Conservation (phyloP, 1,140 invertebrate genomes). For the Helicoverpa zea region DNA sequence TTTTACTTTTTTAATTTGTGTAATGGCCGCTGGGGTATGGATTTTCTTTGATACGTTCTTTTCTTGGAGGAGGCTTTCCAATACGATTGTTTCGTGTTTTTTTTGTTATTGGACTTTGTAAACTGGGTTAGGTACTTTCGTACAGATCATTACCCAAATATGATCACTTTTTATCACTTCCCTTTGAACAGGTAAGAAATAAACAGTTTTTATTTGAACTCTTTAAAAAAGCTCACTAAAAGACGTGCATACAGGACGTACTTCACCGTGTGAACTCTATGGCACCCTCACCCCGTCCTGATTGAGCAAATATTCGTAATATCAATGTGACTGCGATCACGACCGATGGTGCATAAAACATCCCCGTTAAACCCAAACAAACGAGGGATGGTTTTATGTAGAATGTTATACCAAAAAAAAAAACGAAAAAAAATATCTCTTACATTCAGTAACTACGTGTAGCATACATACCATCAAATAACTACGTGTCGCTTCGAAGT, state of each 20-base stretch:
- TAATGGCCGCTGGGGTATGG: slow-evolving; percentile 70
- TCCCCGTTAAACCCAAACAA: slow-evolving; percentile 66
- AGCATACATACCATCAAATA: no score
- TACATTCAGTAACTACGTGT: no score
- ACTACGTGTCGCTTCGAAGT: no score
- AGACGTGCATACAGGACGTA: slow-evolving; percentile 5
- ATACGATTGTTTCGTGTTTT: neutral
- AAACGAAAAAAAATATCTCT: no score
- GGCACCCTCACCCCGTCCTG: slow-evolving; percentile 53
- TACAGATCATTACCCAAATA: no score
- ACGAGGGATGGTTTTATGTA: slow-evolving; percentile 59
- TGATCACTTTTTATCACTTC: no score
- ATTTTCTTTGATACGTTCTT: slow-evolving; percentile 80
- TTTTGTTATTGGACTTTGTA: neutral
- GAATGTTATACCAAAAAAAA: no score
- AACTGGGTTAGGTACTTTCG: neutral
- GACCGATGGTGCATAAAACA: slow-evolving; percentile 80
- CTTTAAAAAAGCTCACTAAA: neutral
- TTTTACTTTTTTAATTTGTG: slow-evolving; percentile 79
- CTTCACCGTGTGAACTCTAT: neutral
- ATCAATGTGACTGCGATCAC: slow-evolving; percentile 66
- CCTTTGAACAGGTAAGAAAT: no score
- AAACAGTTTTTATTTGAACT: neutral
- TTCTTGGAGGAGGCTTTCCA: slow-evolving; percentile 5
- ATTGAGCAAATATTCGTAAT: slow-evolving; percentile 78